Conservation (phyloP, 2,797 vertebrate genomes). For the Gymnoscopelus microlampas region DNA sequence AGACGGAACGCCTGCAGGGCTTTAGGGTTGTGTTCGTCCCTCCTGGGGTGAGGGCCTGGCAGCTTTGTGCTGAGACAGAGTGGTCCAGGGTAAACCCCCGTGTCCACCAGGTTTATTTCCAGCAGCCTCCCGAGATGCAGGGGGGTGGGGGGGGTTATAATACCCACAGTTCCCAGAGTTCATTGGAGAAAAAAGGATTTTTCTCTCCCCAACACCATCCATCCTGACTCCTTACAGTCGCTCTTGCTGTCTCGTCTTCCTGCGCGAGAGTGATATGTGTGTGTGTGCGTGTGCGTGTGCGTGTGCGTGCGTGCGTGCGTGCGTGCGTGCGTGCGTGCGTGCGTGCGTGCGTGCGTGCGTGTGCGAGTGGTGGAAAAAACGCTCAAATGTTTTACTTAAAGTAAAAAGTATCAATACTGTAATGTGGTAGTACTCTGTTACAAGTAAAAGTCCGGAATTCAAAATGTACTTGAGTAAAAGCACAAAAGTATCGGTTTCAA, state of each 20-base stretch:
- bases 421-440: too few species aligned
- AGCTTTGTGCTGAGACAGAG: conserved; percentile 52
- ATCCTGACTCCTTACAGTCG: background rate
- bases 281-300: conserved; percentile 4
- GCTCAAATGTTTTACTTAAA: too few species aligned
- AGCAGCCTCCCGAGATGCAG: conserved; percentile 44
- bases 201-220: background rate
- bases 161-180: conserved; percentile 26
- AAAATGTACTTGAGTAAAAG: too few species aligned
- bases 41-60: conserved; percentile 38
- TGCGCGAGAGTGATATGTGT: background rate
- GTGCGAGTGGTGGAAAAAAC: background rate
- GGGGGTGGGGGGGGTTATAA: conserved; percentile 26
- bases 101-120: conserved; percentile 56
- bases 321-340: conserved; percentile 1
- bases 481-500: too few species aligned
- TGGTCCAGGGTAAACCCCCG: conserved; percentile 34
- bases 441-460: too few species aligned
- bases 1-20: conserved; percentile 46
- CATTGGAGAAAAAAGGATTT: conserved; percentile 10
- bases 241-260: conserved; percentile 1
- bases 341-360: conserved; percentile 15
- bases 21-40: conserved; percentile 34
- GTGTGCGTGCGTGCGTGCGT: conserved; percentile 9
- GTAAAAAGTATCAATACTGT: too few species aligned